Base-by-base conservation (phyloP, 2,113 vertebrate species). In the Mormyrus iriodes region DNA sequence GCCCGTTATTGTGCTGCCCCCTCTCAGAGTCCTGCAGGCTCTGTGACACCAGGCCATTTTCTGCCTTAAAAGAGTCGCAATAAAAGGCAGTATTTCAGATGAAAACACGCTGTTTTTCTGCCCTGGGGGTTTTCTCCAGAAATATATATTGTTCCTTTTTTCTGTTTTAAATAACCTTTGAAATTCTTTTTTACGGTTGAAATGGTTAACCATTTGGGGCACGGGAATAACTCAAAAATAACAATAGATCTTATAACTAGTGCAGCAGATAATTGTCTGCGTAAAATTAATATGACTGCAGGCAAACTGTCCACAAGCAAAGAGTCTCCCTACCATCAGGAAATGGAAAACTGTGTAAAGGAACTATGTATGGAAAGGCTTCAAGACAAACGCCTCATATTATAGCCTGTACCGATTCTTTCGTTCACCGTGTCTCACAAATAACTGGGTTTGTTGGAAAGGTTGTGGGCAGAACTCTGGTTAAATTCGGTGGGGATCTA, bases 121-220 rank as follows among this genome's bases (percentile, higher is more conserved):
- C 86, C 65, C 87, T 46, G 17, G 44, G 65, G 61, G n/a, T 6
- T 69, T 73, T 88, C n/a, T 49, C 46, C 46, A 51, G 87, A 39
- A 76, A 76, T 88, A 88, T 76, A 31, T 35, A 39, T 69, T 52
- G 73, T 88, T 83, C 46, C 42, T 51, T 88, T 88, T 52, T 46
- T 53, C 10, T 88, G 58, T 88, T 88, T 88, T 88, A 53, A 88
- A 88, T 82, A 88, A 82, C 69, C 65, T 49, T 49, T 88, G 85
- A 86, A 86, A 53, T 55, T 86, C 44, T 69, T 51, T n/a, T 85
- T 27, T 82, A 52, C 21, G 73, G 61, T 48, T 73, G 73, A 89
- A 89, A 88, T 86, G 73, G 88, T 88, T 91, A 88, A 89, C 82
- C 10, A 65, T 51, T n/a, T 27, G 4, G 21, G 35, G 51, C 31